Evolutionary conservation across 2,797 vertebrate genomes (phyloP), one percentile per base, ranked within the genome.

Genomic region (Toxotes lorentzi): DNA sequence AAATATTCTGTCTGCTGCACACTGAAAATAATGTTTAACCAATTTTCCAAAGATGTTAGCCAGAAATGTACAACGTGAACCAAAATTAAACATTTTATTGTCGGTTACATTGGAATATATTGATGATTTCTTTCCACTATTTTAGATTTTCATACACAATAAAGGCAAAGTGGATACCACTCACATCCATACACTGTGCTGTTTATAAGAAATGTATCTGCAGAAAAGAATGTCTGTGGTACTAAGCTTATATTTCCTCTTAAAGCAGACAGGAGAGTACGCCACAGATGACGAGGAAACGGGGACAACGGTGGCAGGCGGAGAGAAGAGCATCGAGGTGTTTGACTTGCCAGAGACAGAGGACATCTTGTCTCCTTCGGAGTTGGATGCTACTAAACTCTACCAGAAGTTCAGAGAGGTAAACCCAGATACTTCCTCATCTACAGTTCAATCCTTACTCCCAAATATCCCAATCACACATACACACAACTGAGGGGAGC

Each of bases 341-440:
- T 99, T 99, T 0, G 98, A 99, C 87, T 93, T 99, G 76, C 98
- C 98, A 1, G 98, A 99, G 94, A 97, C 95, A 0, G 97, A 98
- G 53, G 97, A 99, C 73, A 95, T 97, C 94, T 95, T 98, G 93
- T 99, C 97, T 30, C 97, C 97, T 0, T 96, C 97, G 0, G 97
- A 99, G 79, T 80, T 98, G 85, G 98, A 99, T 23, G 96, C 96
- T 70, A 95, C 86, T 87, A 99, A 98, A 92, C 96, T 99, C 71
- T 97, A 97, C 90, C 98, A 99, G 95, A 99, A 99, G 90, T 99
- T 99, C 94, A 95, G 97, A 95, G 97, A 99, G 96, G 98, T 99
- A 92, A 86, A 63, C 7, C n/a, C 1, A 1, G 13, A 65, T 3
- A 8, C 24, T 12, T 59, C 58, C 50, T 54, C 2, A 30, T 62